Conservation (phyloP, 2,113 vertebrate species). For the Peromyscus polionotus region DNA sequence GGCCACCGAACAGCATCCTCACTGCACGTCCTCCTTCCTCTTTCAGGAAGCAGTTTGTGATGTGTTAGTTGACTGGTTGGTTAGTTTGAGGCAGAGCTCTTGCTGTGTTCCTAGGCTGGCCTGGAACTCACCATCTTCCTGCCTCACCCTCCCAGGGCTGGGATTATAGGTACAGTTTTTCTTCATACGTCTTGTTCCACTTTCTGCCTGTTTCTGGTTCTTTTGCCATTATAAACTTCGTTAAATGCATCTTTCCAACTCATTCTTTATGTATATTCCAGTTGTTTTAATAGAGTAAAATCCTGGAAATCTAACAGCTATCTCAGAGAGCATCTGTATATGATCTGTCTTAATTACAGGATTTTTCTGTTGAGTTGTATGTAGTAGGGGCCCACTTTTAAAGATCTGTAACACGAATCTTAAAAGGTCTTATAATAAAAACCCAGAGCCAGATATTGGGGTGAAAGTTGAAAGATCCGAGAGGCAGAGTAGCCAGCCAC, state of each 20-base stretch:
- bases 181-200: not conserved
- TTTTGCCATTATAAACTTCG: not conserved
- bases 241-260: not conserved
- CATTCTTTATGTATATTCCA: not conserved
- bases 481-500: too few species aligned
- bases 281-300: slow-evolving; percentile 44
- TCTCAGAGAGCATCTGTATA: not conserved
- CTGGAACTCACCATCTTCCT: not conserved
- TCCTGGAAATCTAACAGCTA: not conserved
- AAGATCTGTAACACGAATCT: not conserved
- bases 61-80: not conserved
- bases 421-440: too few species aligned
- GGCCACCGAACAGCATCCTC: not conserved
- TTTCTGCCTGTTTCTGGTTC: not conserved
- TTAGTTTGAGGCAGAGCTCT: not conserved
- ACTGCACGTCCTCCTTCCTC: not conserved
- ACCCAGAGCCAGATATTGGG: too few species aligned
- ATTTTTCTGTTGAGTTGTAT: not conserved
- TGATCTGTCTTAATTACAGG: not conserved
- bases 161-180: too few species aligned
- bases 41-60: not conserved
- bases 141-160: too few species aligned
- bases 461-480: too few species aligned
- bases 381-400: not conserved
- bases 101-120: not conserved